Conservation (phyloP, 2,888 invertebrate genomes). For the Diloba caeruleocephala region DNA sequence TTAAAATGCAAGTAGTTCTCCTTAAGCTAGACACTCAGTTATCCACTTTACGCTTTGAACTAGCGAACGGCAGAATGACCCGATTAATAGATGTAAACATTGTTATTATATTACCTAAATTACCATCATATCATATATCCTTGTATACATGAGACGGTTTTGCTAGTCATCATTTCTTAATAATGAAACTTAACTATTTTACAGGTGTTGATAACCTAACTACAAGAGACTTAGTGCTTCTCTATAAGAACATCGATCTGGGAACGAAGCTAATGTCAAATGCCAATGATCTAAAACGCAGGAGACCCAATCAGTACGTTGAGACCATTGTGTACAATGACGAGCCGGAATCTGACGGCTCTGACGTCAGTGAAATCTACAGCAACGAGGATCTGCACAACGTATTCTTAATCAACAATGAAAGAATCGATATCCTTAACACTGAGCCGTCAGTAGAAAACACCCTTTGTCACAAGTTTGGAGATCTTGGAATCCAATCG, state of each 20-base stretch:
- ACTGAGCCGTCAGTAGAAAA: conserved; percentile 67
- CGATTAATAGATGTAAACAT: no score
- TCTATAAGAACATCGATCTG: conserved; percentile 81
- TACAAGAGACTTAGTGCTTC: conserved; percentile 74
- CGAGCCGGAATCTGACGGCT: conserved; percentile 72
- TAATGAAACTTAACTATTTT: conserved; percentile 20
- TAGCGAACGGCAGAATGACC: no score
- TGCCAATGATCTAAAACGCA: conserved; percentile 56
- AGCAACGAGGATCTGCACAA: conserved; percentile 71
- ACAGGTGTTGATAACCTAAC: conserved; percentile 66
- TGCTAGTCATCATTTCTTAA: background rate
- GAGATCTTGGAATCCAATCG: conserved; percentile 68
- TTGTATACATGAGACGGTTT: no score
- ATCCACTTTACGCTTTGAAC: no score
- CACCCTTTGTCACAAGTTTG: conserved; percentile 75
- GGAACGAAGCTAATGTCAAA: conserved; percentile 69
- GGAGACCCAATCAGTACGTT: conserved; percentile 74
- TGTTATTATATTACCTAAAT: no score
- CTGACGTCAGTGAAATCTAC: conserved; percentile 72
- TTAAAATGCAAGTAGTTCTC: no score
- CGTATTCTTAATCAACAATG: conserved; percentile 71
- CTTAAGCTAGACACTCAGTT: no score
- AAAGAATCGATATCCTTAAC: conserved; percentile 72
- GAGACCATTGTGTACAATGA: conserved; percentile 78
- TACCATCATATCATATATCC: no score